A percentile compares a stretch with the other conserved stretches of the same genome.
phyloP scores from a whole-genome alignment of 35 echinoderm and acorn worm species.

The Chiridota heheva region DNA sequence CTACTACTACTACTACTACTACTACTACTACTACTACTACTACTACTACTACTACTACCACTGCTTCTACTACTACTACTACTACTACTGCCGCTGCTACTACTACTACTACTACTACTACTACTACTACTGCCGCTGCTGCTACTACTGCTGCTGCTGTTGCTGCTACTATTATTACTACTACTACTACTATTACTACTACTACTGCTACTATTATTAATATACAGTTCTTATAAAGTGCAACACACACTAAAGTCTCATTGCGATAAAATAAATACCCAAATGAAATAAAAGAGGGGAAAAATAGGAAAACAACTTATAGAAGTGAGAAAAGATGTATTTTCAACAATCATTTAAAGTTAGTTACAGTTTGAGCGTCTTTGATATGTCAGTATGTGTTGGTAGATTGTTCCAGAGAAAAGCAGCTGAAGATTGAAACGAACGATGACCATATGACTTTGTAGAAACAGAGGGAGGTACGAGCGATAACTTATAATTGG shows the following conservation, averaged over 20 bases:
- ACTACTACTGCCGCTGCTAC: not conserved
- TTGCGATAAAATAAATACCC: not conserved
- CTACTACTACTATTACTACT: not conserved
- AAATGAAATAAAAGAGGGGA: not conserved
- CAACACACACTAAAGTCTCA: too few species aligned
- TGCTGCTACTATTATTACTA: not conserved
- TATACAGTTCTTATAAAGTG: too few species aligned
- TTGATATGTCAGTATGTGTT: not conserved
- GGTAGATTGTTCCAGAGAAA: too few species aligned
- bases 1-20: conserved; percentile 8
- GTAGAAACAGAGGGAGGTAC: too few species aligned
- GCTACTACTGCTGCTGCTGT: not conserved
- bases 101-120: conserved; percentile 9
- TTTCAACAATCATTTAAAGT: too few species aligned
- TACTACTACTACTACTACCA: conserved; percentile 5
- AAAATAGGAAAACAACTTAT: too few species aligned
- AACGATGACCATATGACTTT: too few species aligned
- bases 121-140: not conserved
- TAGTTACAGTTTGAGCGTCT: too few species aligned
- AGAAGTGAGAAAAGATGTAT: too few species aligned
- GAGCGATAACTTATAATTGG: too few species aligned
- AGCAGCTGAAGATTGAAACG: too few species aligned
- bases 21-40: conserved; percentile 5
- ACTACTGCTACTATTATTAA: not conserved
- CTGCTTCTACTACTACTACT: conserved; percentile 1